Conservation (phyloP, 2,888 invertebrate species). For the Cecidostiba fungosa region DNA sequence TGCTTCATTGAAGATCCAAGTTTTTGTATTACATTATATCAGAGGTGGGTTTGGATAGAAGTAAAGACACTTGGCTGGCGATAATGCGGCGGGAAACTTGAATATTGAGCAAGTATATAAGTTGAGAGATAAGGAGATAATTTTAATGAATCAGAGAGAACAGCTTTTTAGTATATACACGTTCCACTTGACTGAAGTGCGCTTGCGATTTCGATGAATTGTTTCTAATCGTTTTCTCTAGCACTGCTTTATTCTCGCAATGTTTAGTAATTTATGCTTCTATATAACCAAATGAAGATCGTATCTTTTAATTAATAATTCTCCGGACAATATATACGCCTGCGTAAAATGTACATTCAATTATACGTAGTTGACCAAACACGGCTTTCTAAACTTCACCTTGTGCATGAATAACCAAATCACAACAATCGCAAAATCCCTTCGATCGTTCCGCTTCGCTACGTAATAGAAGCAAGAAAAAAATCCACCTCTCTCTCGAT, state of each 20-base stretch:
- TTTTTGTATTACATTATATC: background rate
- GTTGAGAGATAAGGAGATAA: background rate
- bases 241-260: background rate
- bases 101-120: constrained; percentile 4
- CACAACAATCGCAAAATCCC: background rate
- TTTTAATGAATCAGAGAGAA: background rate
- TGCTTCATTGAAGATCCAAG: background rate
- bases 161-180: too few relatives aligned
- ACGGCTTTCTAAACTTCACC: background rate
- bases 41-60: background rate
- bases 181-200: background rate
- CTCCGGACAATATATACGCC: background rate
- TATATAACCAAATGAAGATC: background rate
- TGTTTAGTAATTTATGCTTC: constrained; percentile 2
- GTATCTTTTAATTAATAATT: background rate
- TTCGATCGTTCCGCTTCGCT: constrained; percentile 32
- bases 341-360: background rate
- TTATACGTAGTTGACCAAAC: background rate
- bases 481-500: background rate
- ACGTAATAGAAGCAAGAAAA: background rate
- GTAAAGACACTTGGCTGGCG: background rate
- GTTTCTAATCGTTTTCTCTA: background rate
- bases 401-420: background rate
- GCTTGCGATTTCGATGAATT: background rate
- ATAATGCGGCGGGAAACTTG: constrained; percentile 2